Evolutionary conservation across 2,888 invertebrate species (phyloP).

Genomic region (Oscheius sp.): DNA sequence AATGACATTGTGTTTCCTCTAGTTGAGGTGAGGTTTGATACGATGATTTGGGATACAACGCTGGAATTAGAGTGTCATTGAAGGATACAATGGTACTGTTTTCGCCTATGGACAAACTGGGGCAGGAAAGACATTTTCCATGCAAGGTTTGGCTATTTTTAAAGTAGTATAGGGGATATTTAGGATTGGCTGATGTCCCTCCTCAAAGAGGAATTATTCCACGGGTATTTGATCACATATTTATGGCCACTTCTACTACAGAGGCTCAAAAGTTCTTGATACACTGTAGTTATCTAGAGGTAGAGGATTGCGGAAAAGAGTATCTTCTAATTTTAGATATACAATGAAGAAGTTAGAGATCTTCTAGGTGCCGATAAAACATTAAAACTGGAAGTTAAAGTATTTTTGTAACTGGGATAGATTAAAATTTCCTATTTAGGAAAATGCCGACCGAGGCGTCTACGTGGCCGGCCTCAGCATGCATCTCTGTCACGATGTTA

Average conservation of each 20-base stretch:
- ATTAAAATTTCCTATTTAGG: constrained; percentile 21
- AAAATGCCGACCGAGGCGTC: constrained; percentile 67
- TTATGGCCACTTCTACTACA: constrained; percentile 83
- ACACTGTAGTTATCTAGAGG: constrained; percentile 84
- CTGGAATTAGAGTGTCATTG: constrained; percentile 86
- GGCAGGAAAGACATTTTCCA: constrained; percentile 89
- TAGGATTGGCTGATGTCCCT: constrained; percentile 73
- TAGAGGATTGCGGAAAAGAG: constrained; percentile 31
- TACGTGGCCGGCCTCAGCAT: constrained; percentile 78
- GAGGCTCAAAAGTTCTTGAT: constrained; percentile 82
- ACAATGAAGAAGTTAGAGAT: constrained; percentile 85
- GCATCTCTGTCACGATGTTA: constrained; percentile 82
- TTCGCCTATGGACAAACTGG: constrained; percentile 94
- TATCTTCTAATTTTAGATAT: constrained; percentile 77
- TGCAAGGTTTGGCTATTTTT: constrained; percentile 82
- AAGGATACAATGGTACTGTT: constrained; percentile 91
- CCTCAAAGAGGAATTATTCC: constrained; percentile 72
- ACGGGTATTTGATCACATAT: constrained; percentile 86
- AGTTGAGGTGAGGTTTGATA: constrained; percentile 79
- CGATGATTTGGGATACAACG: constrained; percentile 32
- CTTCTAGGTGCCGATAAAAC: constrained; percentile 79
- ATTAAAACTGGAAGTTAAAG: constrained; percentile 80
- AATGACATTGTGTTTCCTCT: constrained; percentile 87
- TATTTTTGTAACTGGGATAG: constrained; percentile 64
- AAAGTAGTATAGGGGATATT: background rate